phyloP scores from a whole-genome alignment of 2,797 vertebrate genomes.

The Spondyliosoma cantharus region DNA sequence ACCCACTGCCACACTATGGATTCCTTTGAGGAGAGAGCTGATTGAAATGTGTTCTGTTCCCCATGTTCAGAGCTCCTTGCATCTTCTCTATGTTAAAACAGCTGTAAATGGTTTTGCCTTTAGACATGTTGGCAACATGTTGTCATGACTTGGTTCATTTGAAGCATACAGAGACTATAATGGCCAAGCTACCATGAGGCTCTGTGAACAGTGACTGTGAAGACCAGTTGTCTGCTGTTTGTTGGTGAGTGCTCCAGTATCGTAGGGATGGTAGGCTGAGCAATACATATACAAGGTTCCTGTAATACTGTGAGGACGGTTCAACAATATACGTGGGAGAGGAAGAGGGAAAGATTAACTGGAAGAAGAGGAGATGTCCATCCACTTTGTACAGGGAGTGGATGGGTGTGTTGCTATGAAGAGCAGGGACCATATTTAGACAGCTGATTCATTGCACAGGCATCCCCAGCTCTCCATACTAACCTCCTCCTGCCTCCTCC shows the following conservation, averaged over 20 bases:
- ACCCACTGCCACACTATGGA: no score
- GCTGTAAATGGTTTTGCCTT: neutral
- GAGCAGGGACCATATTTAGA: conserved; percentile 77
- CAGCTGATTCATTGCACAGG: conserved; percentile 82
- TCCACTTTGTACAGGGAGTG: conserved; percentile 53
- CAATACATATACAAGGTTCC: neutral
- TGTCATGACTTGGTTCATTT: neutral
- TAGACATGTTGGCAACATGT: neutral
- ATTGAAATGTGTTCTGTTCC: neutral
- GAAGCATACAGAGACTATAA: neutral
- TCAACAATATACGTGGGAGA: conserved; percentile 10
- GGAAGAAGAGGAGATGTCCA: conserved; percentile 26
- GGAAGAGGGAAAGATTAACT: conserved; percentile 20
- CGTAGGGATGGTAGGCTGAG: neutral
- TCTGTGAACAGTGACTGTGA: neutral
- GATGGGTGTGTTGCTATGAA: conserved; percentile 68
- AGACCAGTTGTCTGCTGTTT: neutral
- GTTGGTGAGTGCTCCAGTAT: no score
- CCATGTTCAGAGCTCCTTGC: neutral
- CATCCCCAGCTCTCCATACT: conserved; percentile 67
- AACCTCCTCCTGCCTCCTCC: conserved; percentile 54
- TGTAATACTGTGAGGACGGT: conserved; percentile 1
- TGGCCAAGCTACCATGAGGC: neutral
- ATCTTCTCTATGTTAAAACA: neutral
- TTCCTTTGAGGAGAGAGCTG: neutral